phyloP scores from a whole-genome alignment of 1,140 invertebrate genomes.

The Drosophila athabasca region DNA sequence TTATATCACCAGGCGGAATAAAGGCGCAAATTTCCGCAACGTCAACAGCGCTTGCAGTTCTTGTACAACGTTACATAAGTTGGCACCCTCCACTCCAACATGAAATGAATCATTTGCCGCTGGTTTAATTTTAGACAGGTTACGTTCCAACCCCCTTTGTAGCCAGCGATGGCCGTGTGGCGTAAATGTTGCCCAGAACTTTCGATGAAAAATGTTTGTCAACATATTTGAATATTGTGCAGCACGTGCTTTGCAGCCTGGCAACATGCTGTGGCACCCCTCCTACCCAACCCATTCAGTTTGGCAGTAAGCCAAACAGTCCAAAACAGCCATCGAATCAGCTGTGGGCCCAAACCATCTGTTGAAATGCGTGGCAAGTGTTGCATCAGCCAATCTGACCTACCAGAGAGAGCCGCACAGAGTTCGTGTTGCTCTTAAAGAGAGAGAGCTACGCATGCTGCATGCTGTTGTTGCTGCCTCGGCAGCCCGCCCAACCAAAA shows the following conservation, averaged over 20 bases:
- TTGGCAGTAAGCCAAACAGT: conserved; percentile 28
- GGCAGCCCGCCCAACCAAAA: conserved; percentile 16
- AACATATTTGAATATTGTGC: conserved; percentile 11
- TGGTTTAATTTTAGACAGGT: conserved; percentile 14
- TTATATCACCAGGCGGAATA: neutral
- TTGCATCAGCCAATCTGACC: conserved; percentile 71
- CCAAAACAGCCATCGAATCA: conserved; percentile 18
- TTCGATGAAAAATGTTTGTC: conserved; percentile 19
- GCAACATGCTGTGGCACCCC: conserved; percentile 38
- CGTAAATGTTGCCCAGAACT: conserved; percentile 2
- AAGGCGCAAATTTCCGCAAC: conserved; percentile 6
- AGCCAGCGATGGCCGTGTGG: neutral
- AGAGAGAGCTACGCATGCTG: conserved; percentile 43
- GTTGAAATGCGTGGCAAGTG: conserved; percentile 60
- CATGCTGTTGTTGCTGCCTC: conserved; percentile 5
- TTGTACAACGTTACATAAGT: conserved; percentile 18
- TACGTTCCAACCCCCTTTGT: conserved; percentile 5
- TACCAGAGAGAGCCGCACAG: conserved; percentile 28
- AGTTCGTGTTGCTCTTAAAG: conserved; percentile 21
- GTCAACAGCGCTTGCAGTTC: neutral
- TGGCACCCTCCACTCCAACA: conserved; percentile 6
- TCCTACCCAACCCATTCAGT: neutral
- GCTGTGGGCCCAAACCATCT: conserved; percentile 50
- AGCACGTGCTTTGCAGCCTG: neutral
- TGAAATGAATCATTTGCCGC: conserved; percentile 31